Conservation (phyloP, 2,888 invertebrate species). For the Phyto melanocephala region DNA sequence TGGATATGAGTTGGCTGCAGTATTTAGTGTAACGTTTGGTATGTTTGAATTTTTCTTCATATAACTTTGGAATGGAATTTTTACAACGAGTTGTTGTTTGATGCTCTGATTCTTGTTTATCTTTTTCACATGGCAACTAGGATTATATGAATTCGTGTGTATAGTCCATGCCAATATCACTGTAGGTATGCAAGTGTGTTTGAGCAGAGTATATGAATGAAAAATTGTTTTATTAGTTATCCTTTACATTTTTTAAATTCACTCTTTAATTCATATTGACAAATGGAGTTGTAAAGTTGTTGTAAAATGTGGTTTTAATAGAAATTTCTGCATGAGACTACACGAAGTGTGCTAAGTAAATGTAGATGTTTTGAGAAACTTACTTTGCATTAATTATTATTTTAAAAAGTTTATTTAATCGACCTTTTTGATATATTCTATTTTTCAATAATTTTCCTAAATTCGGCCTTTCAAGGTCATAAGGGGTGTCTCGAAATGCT, state of each 20-base stretch:
- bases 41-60: slow-evolving; percentile 71
- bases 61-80: slow-evolving; percentile 72
- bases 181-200: neutral
- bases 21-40: slow-evolving; percentile 34
- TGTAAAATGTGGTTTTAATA: no score
- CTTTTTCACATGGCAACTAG: neutral
- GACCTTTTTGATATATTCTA: no score
- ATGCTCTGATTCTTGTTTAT: slow-evolving; percentile 53
- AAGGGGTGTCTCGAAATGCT: no score
- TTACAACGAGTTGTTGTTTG: slow-evolving; percentile 58
- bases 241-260: slow-evolving; percentile 43
- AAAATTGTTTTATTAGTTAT: slow-evolving; percentile 46
- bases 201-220: neutral
- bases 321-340: no score
- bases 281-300: neutral
- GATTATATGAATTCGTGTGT: slow-evolving; percentile 22
- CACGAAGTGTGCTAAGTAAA: no score
- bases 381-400: no score
- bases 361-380: no score
- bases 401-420: no score
- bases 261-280: slow-evolving; percentile 23
- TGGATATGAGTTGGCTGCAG: neutral
- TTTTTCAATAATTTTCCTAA: no score
- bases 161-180: neutral
- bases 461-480: no score